phyloP scores from a whole-genome alignment of 2,113 vertebrate genomes.

The Benitochromis conjunctus region DNA sequence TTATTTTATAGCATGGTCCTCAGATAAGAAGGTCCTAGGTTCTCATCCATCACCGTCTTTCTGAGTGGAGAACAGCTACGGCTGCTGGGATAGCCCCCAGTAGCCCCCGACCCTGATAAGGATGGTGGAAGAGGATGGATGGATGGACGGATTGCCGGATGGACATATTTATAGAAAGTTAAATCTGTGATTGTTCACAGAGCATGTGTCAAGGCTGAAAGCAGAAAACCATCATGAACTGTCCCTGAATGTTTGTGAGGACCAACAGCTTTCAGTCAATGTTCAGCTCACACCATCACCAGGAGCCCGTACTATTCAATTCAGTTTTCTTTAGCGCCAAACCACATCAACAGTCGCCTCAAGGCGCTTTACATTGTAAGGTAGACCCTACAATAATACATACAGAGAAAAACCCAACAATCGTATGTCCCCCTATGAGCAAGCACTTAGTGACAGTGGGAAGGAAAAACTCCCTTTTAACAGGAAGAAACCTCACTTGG shows the following conservation, averaged over 20 bases:
- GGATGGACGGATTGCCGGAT: neutral
- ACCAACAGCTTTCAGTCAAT: neutral
- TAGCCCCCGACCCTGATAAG: fast-evolving
- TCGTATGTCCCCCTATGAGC: too few relatives aligned
- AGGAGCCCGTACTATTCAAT: fast-evolving
- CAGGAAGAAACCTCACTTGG: neutral
- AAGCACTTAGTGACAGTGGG: too few relatives aligned
- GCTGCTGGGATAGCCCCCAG: neutral
- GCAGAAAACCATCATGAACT: neutral
- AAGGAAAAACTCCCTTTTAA: neutral
- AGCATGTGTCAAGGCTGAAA: neutral
- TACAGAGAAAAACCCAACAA: too few relatives aligned
- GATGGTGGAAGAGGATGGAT: neutral
- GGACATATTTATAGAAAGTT: neutral
- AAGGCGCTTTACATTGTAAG: too few relatives aligned
- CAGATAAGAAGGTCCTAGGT: neutral
- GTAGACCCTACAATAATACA: too few relatives aligned
- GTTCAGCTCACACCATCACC: neutral
- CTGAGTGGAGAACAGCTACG: neutral
- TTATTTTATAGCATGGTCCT: neutral
- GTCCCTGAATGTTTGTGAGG: neutral
- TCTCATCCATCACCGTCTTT: neutral
- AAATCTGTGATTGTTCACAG: neutral
- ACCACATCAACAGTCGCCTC: neutral
- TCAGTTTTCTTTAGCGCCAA: neutral